Base-by-base conservation (phyloP, 2,888 invertebrate genomes). In the Nipponacmea schrenckii region DNA sequence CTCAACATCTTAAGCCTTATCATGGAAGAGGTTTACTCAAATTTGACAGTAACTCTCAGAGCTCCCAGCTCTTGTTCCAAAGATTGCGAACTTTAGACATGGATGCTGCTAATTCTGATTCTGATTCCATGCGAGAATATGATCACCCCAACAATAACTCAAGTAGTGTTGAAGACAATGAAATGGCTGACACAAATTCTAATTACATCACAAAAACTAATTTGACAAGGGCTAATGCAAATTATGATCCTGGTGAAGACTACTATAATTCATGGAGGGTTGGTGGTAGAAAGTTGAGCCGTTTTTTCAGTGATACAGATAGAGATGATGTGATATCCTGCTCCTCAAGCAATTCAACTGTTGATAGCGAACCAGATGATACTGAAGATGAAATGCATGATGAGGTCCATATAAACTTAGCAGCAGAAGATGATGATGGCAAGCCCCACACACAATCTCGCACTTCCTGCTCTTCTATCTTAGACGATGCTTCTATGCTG, bases 301-400 rank as follows among this genome's bases (percentile, higher is more conserved):
- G 56, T 56, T 56, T 56, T 24, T 56, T 56, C 24, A 56, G 56
- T 56, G 56, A 56, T 56, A 56, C 56, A 24, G 56, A 56, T 15
- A 56, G 56, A 24, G 56, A 56, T 56, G 56, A 56, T 24, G 20
- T 56, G 10, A 24, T 56, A 14, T 56, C 56, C 24, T 56, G 24
- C 24, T 56, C 56, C 10, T 56, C 56, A 4, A 24, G 20, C 20
- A 14, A 56, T 56, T 56, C 56, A 12, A 56, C 24, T 20, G n/a
- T 24, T 20, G 56, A 24, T 24, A 56, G 20, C 14, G 20, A 56
- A 24, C 7, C 10, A 10, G 39, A 39, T 10, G 39, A 39, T 39
- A 39, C 10, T 39, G 39, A 39, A 39, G 39, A 39, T 39, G 39
- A 10, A 56, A 24, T 24, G 24, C 20, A 20, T 56, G 56, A 56